These are phyloP conservation scores for Athetis lepigone DNA, from an alignment of 2,888 invertebrate genomes.

Conservation along the genomic window DNA sequence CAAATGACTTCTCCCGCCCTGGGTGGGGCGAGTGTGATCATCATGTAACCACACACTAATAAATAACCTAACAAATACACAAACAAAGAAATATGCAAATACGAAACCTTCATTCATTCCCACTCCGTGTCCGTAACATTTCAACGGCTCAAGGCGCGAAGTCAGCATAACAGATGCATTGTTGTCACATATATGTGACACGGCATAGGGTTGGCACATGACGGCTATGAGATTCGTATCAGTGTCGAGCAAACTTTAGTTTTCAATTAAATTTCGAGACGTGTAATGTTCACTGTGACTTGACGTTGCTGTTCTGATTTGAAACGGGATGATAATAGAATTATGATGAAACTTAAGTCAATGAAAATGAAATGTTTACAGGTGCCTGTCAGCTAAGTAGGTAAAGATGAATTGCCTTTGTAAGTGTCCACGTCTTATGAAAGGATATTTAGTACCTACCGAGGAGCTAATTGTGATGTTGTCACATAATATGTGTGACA, in stretches of 20 bases:
- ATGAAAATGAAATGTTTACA: neutral
- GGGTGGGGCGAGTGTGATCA: too few species aligned
- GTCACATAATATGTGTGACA: slow-evolving; percentile 12
- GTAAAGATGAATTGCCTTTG: neutral
- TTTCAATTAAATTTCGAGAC: slow-evolving; percentile 44
- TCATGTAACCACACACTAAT: neutral
- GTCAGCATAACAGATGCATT: slow-evolving; percentile 72
- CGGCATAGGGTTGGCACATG: slow-evolving; percentile 58
- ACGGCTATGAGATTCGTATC: slow-evolving; percentile 32
- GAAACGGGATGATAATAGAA: neutral
- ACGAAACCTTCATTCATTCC: slow-evolving; percentile 21
- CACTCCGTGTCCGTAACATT: slow-evolving; percentile 37
- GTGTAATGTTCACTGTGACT: slow-evolving; percentile 19
- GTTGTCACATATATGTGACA: slow-evolving; percentile 77
- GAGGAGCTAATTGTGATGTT: slow-evolving; percentile 35
- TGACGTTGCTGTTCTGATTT: slow-evolving; percentile 11
- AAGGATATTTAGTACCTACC: slow-evolving; percentile 20
- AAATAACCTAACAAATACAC: neutral
- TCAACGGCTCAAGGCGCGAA: slow-evolving; percentile 49
- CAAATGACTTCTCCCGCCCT: too few species aligned
- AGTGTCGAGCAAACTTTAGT: slow-evolving; percentile 36
- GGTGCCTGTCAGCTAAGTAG: neutral
- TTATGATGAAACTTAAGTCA: neutral
- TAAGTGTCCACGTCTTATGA: slow-evolving; percentile 10
- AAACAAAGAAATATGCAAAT: neutral